Evolutionary conservation across 2,888 invertebrate species (phyloP), one percentile per base, ranked within the genome.

Genomic region (Zele albiditarsus): DNA sequence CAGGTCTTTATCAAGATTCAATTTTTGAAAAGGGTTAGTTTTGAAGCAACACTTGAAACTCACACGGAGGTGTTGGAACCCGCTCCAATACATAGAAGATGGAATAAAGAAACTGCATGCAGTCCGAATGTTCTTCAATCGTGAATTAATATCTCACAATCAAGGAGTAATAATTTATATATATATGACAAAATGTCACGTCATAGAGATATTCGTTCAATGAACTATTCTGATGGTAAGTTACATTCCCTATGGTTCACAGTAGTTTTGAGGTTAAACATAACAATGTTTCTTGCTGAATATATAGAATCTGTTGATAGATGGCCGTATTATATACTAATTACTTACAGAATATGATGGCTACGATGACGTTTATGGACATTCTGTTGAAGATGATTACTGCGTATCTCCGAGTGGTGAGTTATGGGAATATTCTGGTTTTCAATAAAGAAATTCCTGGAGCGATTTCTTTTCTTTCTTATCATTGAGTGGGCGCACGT

Each of bases 321-420:
- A 60, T 38, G 58, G 31, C 6, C 38, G 20, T 4, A 14, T 20
- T 27, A 6, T 20, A 58, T 58, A 3, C 12, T 20, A 27, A 38
- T 23, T 31, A 79, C 79, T 89, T 90, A 38, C 85, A 94, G 98
- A 98, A 85, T 97, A 96, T 87, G 97, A 97, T 85, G 95, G 93
- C 20, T 96, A 96, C 84, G 96, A 97, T 85, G 97, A 96, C 90
- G 93, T 96, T 76, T 98, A 97, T 88, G 98, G 98, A 14, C 96
- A 96, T 89, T 98, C 98, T 2, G 94, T 97, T 58, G 98, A 98
- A 89, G 98, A 98, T 86, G 97, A 97, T 87, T 95, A 93, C 89
- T 95, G 95, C 86, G 93, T 97, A 84, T 98, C 98, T 16, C 97
- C 98, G 2, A 95, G 95, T 86, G 96, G 97, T 91, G 83, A 79